These are phyloP conservation scores for Dermatemys mawii DNA, from an alignment of 2,113 vertebrate species.

Conservation along the genomic window DNA sequence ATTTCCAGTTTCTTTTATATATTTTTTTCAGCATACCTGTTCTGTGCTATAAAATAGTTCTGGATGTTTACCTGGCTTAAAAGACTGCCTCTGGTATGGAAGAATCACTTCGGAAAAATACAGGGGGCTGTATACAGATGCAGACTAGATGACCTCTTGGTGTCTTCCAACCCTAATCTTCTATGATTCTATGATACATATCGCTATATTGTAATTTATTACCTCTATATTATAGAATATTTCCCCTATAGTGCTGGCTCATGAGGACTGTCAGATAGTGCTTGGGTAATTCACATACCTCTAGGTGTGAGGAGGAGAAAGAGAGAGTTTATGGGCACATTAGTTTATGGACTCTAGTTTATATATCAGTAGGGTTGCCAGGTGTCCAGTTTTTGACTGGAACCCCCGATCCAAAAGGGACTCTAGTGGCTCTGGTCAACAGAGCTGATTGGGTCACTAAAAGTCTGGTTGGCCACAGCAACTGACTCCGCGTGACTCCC, in stretches of 20 bases:
- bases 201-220: neutral
- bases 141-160: too few relatives aligned
- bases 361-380: neutral
- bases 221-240: fast-evolving
- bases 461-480: too few relatives aligned
- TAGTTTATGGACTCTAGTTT: neutral
- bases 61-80: neutral
- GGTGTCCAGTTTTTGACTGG: too few relatives aligned
- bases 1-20: neutral
- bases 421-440: too few relatives aligned
- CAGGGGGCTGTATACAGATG: neutral
- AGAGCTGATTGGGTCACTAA: too few relatives aligned
- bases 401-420: too few relatives aligned
- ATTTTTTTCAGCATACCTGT: neutral
- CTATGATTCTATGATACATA: too few relatives aligned
- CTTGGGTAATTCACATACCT: fast-evolving
- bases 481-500: too few relatives aligned
- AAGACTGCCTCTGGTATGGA: neutral
- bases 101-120: neutral
- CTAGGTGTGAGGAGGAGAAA: neutral
- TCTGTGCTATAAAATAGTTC: neutral
- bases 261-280: neutral
- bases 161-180: too few relatives aligned
- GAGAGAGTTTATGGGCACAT: fast-evolving
- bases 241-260: neutral